Evolutionary conservation across 2,797 vertebrate genomes (phyloP).

Genomic region (Erpetoichthys calabaricus): DNA sequence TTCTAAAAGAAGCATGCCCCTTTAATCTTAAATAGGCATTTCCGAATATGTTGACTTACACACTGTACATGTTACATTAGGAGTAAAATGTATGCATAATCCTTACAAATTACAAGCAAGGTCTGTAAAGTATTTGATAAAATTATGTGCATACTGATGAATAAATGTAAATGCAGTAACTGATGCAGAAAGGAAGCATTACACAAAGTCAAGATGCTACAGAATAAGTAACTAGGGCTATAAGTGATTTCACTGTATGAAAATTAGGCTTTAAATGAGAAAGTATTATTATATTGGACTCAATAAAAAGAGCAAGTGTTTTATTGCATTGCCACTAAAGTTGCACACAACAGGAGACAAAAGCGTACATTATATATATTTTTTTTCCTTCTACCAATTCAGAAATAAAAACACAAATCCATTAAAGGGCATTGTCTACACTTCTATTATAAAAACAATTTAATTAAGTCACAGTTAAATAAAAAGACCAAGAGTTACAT

Average conservation of each 20-base stretch:
- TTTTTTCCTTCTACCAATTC: too few relatives aligned
- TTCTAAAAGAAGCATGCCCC: constrained; percentile 1
- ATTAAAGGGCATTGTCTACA: too few relatives aligned
- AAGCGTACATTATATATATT: too few relatives aligned
- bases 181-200: constrained; percentile 5
- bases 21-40: constrained; percentile 2
- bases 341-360: too few relatives aligned
- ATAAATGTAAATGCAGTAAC: constrained; percentile 2
- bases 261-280: neutral
- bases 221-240: constrained; percentile 1
- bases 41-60: neutral
- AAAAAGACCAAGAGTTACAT: too few relatives aligned
- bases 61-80: constrained; percentile 3
- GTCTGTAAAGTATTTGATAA: constrained; percentile 3
- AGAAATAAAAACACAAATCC: too few relatives aligned
- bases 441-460: too few relatives aligned
- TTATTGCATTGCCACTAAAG: neutral
- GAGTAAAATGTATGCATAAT: constrained; percentile 3
- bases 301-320: neutral
- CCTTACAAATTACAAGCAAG: constrained; percentile 2
- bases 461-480: too few relatives aligned
- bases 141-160: constrained; percentile 6
- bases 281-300: constrained; percentile 5
- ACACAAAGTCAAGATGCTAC: constrained; percentile 2
- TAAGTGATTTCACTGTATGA: constrained; percentile 1